Conservation (phyloP, 2,888 invertebrate genomes). For the Agrilus biguttatus region DNA sequence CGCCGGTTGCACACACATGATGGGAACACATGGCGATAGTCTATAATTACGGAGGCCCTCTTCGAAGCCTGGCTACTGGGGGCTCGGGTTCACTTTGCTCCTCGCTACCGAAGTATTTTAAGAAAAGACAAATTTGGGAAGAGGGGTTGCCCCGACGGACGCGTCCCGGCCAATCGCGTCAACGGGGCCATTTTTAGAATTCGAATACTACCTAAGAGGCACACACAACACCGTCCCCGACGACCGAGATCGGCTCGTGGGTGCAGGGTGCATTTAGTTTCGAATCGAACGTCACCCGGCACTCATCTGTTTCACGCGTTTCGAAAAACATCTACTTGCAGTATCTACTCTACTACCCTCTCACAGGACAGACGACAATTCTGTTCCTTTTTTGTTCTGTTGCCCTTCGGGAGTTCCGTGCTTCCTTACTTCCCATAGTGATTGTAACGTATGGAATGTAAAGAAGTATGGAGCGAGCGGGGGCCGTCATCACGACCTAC, state of each 20-base stretch:
- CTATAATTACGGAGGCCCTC: slow-evolving; percentile 14
- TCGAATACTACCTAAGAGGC: slow-evolving; percentile 23
- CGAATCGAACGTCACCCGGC: slow-evolving; percentile 33
- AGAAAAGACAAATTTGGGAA: slow-evolving; percentile 74
- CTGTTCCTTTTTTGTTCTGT: too few relatives aligned
- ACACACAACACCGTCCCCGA: slow-evolving; percentile 6
- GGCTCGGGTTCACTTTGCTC: slow-evolving; percentile 8
- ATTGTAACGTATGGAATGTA: slow-evolving; percentile 85
- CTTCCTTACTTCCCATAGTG: slow-evolving; percentile 95
- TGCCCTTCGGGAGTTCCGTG: slow-evolving; percentile 56
- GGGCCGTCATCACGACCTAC: slow-evolving; percentile 11
- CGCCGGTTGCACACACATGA: slow-evolving; percentile 7
- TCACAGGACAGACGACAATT: slow-evolving; percentile 31
- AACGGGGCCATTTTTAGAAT: slow-evolving; percentile 34
- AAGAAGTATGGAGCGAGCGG: slow-evolving; percentile 82
- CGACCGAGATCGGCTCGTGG: slow-evolving; percentile 17
- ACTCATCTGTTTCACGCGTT: slow-evolving; percentile 12
- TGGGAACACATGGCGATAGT: slow-evolving; percentile 12
- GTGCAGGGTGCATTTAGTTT: slow-evolving; percentile 21
- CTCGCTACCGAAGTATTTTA: slow-evolving; percentile 50
- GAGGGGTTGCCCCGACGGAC: slow-evolving; percentile 27
- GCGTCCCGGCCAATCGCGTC: slow-evolving; percentile 27
- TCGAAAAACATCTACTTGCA: slow-evolving; percentile 7
- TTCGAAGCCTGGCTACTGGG: slow-evolving; percentile 16
- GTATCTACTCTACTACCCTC: slow-evolving; percentile 40